These are phyloP conservation scores for Pogonomyrmex californicus DNA, from an alignment of 1,140 invertebrate genomes.

Conservation along the genomic window DNA sequence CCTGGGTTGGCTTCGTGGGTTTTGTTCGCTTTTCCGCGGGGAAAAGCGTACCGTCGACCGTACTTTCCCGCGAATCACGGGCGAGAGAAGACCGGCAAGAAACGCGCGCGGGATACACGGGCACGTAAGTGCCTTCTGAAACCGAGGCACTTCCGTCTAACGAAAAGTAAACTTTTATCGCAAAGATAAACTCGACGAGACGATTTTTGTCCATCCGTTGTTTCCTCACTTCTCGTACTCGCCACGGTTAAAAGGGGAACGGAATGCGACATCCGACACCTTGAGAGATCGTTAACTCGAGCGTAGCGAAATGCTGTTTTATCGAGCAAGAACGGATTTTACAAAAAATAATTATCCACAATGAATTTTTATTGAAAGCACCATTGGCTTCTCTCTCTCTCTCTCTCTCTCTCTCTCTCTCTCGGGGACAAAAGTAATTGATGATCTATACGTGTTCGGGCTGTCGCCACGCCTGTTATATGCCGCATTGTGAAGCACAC, in stretches of 20 bases:
- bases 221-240: constrained; percentile 55
- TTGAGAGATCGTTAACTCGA: constrained; percentile 38
- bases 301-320: neutral
- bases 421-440: neutral
- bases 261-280: constrained; percentile 45
- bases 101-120: constrained; percentile 59
- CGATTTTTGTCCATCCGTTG: constrained; percentile 63
- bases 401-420: no score
- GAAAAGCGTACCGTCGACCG: constrained; percentile 48
- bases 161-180: constrained; percentile 83
- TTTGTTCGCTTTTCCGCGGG: constrained; percentile 61
- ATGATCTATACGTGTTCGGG: neutral
- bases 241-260: constrained; percentile 40
- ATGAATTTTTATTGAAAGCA: neutral
- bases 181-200: constrained; percentile 77
- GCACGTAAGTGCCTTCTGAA: constrained; percentile 74
- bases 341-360: neutral
- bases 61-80: constrained; percentile 71
- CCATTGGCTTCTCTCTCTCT: neutral
- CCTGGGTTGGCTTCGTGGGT: constrained; percentile 1
- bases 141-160: constrained; percentile 78
- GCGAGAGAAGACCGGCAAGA: constrained; percentile 54
- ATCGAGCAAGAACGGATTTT: neutral
- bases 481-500: neutral
- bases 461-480: neutral